Evolutionary conservation across 1,140 invertebrate species (phyloP), one percentile per base, ranked within the genome.

Genomic region (Heliconius eleuchia): DNA sequence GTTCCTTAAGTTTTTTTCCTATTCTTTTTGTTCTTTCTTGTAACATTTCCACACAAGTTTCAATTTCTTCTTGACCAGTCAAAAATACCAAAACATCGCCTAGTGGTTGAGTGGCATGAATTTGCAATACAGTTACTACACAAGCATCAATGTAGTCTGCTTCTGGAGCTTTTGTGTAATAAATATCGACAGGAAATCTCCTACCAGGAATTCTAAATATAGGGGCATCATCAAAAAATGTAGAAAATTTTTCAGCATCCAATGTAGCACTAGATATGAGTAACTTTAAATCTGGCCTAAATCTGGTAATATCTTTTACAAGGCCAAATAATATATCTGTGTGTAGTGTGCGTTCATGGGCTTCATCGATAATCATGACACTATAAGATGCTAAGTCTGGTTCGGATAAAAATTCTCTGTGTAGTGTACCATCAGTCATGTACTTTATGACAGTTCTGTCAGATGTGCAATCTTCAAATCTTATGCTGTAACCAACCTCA

Each of bases 301-400:
- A 99, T 78, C 99, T 95, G 1, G 98, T 97, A 82, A 99, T 99
- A 93, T 99, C 99, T 95, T 99, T 99, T 0, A 99, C 98, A 60
- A 99, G 95, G 30, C 99, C 99, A 95, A 99, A 99, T 50, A 99
- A 95, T 88, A 99, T 98, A 93, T 99, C 99, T 6, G 99, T 99
- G 86, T 99, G 99, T 8, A 99, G 95, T 0, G 99, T 99, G 71
- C 99, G 94, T 92, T 99, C 99, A 94, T 99, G 99, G 85, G 99
- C 99, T 95, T 99, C 99, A 92, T 99, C 99, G 90, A 99, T 99
- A 80, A 99, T 99, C 97, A 99, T 98, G 0, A 99, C 99, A 95
- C 98, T 99, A 92, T 99, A 99, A 2, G 97, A 97, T 60, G 96
- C 97, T 37, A 99, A 95, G 95, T 99, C 99, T 1, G 99, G 99